These are phyloP conservation scores for Reinhardtius hippoglossoides DNA, from an alignment of 2,113 vertebrate genomes.

Conservation along the genomic window DNA sequence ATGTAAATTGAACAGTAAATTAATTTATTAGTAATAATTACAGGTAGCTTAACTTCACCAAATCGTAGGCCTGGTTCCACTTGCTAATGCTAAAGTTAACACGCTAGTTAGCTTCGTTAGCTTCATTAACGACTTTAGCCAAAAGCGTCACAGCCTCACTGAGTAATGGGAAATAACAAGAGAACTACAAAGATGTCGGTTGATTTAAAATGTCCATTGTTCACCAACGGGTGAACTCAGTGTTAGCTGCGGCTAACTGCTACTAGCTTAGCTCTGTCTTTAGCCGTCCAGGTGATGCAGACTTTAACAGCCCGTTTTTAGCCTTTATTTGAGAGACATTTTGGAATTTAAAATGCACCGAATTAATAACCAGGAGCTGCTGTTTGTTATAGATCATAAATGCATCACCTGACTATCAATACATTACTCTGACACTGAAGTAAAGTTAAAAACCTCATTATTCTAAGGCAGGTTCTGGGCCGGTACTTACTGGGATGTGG, in stretches of 20 bases:
- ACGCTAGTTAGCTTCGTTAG: conserved; percentile 1
- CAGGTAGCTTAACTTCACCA: too few relatives aligned
- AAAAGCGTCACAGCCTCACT: neutral
- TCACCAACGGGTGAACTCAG: too few relatives aligned
- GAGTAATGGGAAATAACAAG: neutral
- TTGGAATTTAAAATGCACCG: neutral
- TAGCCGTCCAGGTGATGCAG: neutral
- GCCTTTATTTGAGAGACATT: neutral
- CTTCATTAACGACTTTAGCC: too few relatives aligned
- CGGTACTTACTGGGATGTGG: neutral
- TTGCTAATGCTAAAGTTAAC: too few relatives aligned
- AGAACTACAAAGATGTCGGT: neutral
- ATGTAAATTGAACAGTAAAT: too few relatives aligned
- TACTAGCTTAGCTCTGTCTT: conserved; percentile 5
- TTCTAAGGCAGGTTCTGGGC: neutral
- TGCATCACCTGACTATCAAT: neutral
- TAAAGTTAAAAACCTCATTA: neutral
- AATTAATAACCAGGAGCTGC: neutral
- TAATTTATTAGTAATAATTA: too few relatives aligned
- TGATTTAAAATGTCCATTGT: neutral
- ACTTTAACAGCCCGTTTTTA: neutral
- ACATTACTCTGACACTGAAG: neutral
- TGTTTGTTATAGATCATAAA: too few relatives aligned
- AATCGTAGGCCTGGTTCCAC: too few relatives aligned
- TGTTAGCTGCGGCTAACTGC: neutral